A percentile compares a stretch with the other conserved stretches of the same genome.
These are phyloP conservation scores for Heteractis magnifica DNA, from an alignment of 92 coral and sea anemone species.

Conservation along the genomic window DNA sequence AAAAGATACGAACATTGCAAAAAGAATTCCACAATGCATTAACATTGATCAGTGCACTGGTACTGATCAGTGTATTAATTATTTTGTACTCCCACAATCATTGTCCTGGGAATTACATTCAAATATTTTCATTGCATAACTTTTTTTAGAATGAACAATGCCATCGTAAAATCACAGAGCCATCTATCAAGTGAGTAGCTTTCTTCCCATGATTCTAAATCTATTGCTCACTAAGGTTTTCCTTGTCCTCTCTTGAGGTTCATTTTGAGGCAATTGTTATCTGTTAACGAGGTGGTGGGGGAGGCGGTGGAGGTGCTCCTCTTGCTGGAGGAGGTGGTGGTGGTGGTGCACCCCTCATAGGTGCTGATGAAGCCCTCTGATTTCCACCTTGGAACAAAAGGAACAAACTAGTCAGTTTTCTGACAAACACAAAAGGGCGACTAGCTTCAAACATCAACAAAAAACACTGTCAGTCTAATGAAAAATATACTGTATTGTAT, in stretches of 20 bases:
- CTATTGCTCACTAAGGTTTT: constrained; percentile 1
- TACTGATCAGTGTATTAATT: constrained; percentile 9
- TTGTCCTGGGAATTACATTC: constrained; percentile 15
- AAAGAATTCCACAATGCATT: constrained; percentile 6
- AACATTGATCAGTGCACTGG: constrained; percentile 6
- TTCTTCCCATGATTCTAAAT: constrained; percentile 3
- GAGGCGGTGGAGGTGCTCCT: constrained; percentile 99
- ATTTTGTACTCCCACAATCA: constrained; percentile 2
- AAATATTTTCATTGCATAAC: background rate
- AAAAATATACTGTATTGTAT: too few species aligned
- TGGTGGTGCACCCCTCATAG: constrained; percentile 59
- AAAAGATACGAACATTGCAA: constrained; percentile 36
- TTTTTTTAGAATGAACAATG: background rate
- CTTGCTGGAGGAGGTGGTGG: constrained; percentile 96
- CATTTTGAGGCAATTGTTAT: background rate
- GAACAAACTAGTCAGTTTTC: background rate
- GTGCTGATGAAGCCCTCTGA: constrained; percentile 72
- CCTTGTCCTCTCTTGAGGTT: background rate
- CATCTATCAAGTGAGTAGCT: background rate
- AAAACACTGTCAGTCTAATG: too few species aligned
- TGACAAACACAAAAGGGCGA: background rate
- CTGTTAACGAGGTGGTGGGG: constrained; percentile 80
- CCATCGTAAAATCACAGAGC: background rate
- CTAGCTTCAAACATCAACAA: too few species aligned
- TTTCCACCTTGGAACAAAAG: constrained; percentile 26